These are phyloP conservation scores for Hybos culiciformis DNA, from an alignment of 2,888 invertebrate species.

Conservation along the genomic window DNA sequence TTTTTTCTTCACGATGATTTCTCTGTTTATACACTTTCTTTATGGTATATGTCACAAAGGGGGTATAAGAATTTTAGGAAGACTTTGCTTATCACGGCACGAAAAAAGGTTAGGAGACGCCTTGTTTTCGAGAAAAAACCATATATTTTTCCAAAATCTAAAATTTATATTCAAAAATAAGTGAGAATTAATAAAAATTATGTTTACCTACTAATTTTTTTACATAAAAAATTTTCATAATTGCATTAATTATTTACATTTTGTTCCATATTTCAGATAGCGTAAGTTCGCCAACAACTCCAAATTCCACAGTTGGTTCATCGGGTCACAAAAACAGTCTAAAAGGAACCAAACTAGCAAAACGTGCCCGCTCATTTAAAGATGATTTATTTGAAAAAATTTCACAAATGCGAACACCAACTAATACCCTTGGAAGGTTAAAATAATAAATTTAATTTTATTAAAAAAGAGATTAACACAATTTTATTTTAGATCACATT, in stretches of 20 bases:
- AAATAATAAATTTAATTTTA: conserved; percentile 3
- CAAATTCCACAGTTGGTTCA: conserved; percentile 24
- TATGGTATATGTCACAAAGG: too few relatives aligned
- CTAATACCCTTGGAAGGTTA: conserved; percentile 37
- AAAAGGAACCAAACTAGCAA: conserved; percentile 72
- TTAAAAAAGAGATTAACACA: neutral
- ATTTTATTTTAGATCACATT: conserved; percentile 40
- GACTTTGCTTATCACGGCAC: too few relatives aligned
- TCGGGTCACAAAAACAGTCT: conserved; percentile 59
- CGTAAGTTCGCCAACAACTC: conserved; percentile 33
- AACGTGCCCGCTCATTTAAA: conserved; percentile 81
- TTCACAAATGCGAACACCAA: conserved; percentile 76
- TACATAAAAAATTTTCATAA: conserved; percentile 11
- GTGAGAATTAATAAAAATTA: neutral
- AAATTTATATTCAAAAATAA: too few relatives aligned
- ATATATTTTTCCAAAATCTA: too few relatives aligned
- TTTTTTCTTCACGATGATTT: too few relatives aligned
- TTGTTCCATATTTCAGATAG: conserved; percentile 21
- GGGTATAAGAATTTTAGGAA: too few relatives aligned
- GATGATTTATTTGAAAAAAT: conserved; percentile 84
- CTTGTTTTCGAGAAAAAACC: too few relatives aligned
- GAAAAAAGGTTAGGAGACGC: too few relatives aligned
- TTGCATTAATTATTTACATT: neutral
- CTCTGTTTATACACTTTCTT: too few relatives aligned
- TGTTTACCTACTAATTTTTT: neutral